Evolutionary conservation across 2,888 invertebrate genomes (phyloP).

Genomic region (Hydriomena furcata): DNA sequence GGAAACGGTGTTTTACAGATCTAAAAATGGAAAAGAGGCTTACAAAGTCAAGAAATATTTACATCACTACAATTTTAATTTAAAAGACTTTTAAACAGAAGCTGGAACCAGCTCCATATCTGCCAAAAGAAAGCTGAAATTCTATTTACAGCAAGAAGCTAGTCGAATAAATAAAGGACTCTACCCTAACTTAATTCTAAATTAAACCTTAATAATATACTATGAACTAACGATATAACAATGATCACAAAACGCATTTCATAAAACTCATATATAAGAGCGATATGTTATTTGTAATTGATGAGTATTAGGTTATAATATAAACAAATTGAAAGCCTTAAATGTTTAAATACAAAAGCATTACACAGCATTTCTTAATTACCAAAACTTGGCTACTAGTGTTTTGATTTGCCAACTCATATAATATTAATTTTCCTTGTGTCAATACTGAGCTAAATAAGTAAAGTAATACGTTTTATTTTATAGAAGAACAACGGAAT

Average conservation of each 20-base stretch:
- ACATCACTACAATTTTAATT: slow-evolving; percentile 49
- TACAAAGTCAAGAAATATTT: slow-evolving; percentile 63
- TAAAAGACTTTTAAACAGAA: slow-evolving; percentile 43
- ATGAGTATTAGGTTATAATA: slow-evolving; percentile 61
- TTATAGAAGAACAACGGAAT: no score
- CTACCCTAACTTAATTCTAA: slow-evolving; percentile 44
- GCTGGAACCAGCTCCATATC: slow-evolving; percentile 40
- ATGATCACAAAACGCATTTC: slow-evolving; percentile 66
- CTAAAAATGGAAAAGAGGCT: slow-evolving; percentile 58
- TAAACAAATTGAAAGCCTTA: slow-evolving; percentile 53
- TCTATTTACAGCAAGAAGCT: slow-evolving; percentile 45
- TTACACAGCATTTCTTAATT: slow-evolving; percentile 74
- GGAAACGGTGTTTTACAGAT: slow-evolving; percentile 31
- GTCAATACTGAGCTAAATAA: slow-evolving; percentile 8
- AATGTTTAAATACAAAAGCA: slow-evolving; percentile 56
- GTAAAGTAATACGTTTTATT: background rate
- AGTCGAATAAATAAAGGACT: slow-evolving; percentile 45
- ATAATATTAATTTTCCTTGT: slow-evolving; percentile 33
- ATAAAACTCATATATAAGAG: slow-evolving; percentile 60
- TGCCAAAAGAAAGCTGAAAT: slow-evolving; percentile 45
- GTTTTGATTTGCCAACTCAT: slow-evolving; percentile 34
- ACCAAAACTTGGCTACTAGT: slow-evolving; percentile 75
- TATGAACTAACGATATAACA: slow-evolving; percentile 56
- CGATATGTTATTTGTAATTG: slow-evolving; percentile 74
- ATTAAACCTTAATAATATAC: slow-evolving; percentile 52